These are phyloP conservation scores for Platalea minor DNA, from an alignment of 2,797 vertebrate species.

Conservation along the genomic window DNA sequence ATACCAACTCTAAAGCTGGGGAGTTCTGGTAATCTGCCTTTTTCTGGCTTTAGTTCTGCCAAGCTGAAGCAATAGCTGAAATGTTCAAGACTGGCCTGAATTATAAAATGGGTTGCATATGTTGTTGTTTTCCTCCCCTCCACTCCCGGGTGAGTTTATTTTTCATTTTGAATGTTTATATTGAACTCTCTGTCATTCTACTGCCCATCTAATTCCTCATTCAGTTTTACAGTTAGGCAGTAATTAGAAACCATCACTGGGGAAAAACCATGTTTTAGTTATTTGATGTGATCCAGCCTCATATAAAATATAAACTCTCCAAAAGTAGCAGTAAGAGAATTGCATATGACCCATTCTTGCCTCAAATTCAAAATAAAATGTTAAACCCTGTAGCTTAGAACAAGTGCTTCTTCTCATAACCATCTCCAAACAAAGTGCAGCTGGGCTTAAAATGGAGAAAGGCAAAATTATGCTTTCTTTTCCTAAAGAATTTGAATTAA, in stretches of 20 bases:
- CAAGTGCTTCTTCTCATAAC: not conserved
- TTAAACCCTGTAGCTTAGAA: not conserved
- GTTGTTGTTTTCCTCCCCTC: not conserved
- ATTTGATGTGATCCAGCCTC: not conserved
- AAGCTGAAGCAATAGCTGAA: conserved; percentile 22
- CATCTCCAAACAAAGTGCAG: not conserved
- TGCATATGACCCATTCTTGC: not conserved
- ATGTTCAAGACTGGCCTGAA: not conserved
- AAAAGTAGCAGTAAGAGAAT: not conserved
- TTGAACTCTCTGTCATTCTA: not conserved
- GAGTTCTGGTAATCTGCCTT: not conserved
- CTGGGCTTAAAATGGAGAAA: not conserved
- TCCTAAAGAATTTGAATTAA: not conserved
- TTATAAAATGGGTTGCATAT: conserved; percentile 26
- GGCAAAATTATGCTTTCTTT: not conserved
- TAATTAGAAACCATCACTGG: not conserved
- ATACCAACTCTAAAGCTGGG: not conserved
- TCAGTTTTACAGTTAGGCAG: not conserved
- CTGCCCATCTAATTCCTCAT: not conserved
- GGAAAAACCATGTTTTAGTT: not conserved
- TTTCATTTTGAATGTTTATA: not conserved
- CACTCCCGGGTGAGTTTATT: not conserved
- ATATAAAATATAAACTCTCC: not conserved
- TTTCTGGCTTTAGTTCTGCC: not conserved
- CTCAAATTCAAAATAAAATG: not conserved